Evolutionary conservation across 2,113 vertebrate genomes (phyloP), one percentile per base, ranked within the genome.

Genomic region (Miniopterus natalensis): DNA sequence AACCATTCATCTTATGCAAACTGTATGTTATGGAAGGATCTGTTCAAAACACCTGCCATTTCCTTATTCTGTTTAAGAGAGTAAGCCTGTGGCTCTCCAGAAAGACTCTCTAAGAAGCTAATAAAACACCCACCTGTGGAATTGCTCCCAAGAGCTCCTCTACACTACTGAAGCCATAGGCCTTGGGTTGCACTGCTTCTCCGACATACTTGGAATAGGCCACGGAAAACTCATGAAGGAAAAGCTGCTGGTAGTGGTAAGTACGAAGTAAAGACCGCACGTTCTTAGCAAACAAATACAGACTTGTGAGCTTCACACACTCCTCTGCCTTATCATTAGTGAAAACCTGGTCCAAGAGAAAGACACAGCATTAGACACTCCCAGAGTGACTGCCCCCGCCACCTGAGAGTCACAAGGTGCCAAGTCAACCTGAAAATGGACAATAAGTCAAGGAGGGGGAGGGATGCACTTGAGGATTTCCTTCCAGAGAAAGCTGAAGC

Each of bases 201-300:
- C 99, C 99, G 5, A 99, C 99, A 92, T 99, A 99, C 97, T 99
- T 99, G 98, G 97, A 98, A 47, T 99, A 99, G 29, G 99, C 99
- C 49, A 98, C 92, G 12, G 98, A 97, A 97, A 99, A 99, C 94
- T 99, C 99, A 0, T 99, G 99, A 88, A 99, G 98, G 97, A 99
- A 99, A 97, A 99, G 99, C 98, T 99, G 99, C 98, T 99, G 99
- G 98, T 99, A 99, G 93, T 99, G 99, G 97, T 99, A 99, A 13
- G 99, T 99, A 95, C 99, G 99, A 87, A 99, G 99, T 89, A 99
- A 98, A 10, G 99, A 99, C 0, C 99, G 99, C 0, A 99, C 99
- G 1, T 99, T 99, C 83, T 99, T 99, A 53, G 99, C 99, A 97
- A 99, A 99, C 98, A 99, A 97, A 94, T 99, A 99, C 7, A 99